A percentile compares a stretch with the other conserved stretches of the same genome.
phyloP scores from a whole-genome alignment of 2,113 vertebrate species.

The Hucho hucho region DNA sequence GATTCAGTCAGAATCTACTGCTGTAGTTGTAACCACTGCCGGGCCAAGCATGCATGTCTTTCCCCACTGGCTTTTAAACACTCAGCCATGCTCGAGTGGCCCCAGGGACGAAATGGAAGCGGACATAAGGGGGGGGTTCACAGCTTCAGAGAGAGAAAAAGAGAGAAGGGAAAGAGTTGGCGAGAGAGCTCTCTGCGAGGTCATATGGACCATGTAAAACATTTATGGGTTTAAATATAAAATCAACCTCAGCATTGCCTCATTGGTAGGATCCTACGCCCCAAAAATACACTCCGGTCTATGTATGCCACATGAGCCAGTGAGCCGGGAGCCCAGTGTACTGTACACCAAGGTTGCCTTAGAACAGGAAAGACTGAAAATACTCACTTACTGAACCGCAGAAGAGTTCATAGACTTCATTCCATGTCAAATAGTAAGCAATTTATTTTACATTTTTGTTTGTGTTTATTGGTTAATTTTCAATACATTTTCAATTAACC shows the following conservation, averaged over 20 bases:
- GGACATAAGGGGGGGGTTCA: conserved; percentile 37
- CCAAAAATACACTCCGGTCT: conserved; percentile 28
- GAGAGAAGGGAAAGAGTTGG: too few relatives aligned
- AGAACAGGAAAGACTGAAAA: neutral
- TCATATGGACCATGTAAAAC: conserved; percentile 40
- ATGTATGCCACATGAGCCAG: neutral
- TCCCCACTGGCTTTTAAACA: conserved; percentile 25
- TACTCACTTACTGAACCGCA: too few relatives aligned
- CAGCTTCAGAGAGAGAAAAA: conserved; percentile 20
- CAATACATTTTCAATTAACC: neutral
- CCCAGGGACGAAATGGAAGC: conserved; percentile 44
- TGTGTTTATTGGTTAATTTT: neutral
- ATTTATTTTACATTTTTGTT: neutral
- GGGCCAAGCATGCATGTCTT: neutral
- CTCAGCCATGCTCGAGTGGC: conserved; percentile 45
- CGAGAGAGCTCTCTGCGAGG: conserved; percentile 19
- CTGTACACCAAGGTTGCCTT: neutral
- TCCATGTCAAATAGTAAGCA: neutral
- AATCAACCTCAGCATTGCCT: conserved; percentile 21
- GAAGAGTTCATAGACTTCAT: neutral
- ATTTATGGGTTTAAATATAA: conserved; percentile 53
- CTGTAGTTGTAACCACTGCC: neutral
- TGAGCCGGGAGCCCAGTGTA: neutral
- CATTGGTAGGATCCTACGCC: neutral
- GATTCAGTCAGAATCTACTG: neutral